A percentile compares a stretch with the other conserved stretches of the same genome.
These are phyloP conservation scores for Adelphocoris suturalis DNA, from an alignment of 2,888 invertebrate species.

Conservation along the genomic window DNA sequence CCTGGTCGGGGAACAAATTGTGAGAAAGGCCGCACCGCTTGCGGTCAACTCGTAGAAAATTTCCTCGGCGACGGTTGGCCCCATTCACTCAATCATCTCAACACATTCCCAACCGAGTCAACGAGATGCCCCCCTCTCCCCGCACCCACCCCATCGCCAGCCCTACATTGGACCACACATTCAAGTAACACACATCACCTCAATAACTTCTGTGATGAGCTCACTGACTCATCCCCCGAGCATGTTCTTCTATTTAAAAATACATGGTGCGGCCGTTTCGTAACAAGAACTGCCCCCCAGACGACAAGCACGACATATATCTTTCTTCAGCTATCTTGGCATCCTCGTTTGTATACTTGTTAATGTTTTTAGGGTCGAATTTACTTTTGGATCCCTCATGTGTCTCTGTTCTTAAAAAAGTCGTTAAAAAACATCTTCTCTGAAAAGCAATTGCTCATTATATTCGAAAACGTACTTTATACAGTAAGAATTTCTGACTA, in stretches of 20 bases:
- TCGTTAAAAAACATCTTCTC: too few relatives aligned
- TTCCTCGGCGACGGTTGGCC: slow-evolving; percentile 50
- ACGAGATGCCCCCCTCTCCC: neutral
- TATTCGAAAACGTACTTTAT: too few relatives aligned
- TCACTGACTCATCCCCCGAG: slow-evolving; percentile 7
- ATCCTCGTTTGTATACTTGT: too few relatives aligned
- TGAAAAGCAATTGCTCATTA: too few relatives aligned
- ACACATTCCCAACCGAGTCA: slow-evolving; percentile 40
- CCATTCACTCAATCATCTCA: slow-evolving; percentile 66
- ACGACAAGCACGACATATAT: too few relatives aligned
- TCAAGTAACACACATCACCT: slow-evolving; percentile 41
- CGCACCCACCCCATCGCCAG: neutral
- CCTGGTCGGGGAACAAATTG: slow-evolving; percentile 16
- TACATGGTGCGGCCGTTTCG: neutral
- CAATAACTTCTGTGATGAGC: slow-evolving; percentile 33
- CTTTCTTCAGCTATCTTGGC: too few relatives aligned
- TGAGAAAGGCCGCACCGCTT: slow-evolving; percentile 7
- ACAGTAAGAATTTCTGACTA: too few relatives aligned
- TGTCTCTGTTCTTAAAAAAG: too few relatives aligned
- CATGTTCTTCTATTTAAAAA: slow-evolving; percentile 7
- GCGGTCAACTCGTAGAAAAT: slow-evolving; percentile 26
- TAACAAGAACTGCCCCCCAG: neutral
- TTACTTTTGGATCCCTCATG: too few relatives aligned
- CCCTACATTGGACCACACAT: too few relatives aligned
- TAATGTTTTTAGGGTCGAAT: too few relatives aligned